A percentile compares a stretch with the other conserved stretches of the same genome.
Evolutionary conservation across 2,888 invertebrate genomes (phyloP).

Genomic region (Diadegma fenestrale): DNA sequence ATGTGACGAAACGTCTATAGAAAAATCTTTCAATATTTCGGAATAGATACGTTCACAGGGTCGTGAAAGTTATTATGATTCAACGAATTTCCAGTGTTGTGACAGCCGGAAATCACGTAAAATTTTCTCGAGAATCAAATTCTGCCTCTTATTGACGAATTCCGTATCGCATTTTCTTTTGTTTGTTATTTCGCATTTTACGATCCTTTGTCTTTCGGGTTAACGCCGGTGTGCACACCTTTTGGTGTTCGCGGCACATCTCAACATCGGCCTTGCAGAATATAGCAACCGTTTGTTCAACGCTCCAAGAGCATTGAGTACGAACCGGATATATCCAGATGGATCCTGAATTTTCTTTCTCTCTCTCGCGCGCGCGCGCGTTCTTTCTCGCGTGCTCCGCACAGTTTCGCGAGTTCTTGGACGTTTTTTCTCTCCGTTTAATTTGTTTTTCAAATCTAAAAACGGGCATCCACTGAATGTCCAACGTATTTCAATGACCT

Average conservation of each 20-base stretch:
- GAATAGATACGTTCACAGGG: background rate
- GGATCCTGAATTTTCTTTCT: slow-evolving; percentile 67
- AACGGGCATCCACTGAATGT: slow-evolving; percentile 20
- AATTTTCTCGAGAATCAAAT: background rate
- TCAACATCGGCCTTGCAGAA: slow-evolving; percentile 55
- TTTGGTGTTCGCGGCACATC: slow-evolving; percentile 31
- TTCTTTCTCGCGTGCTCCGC: slow-evolving; percentile 55
- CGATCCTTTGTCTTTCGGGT: slow-evolving; percentile 68
- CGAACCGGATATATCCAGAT: slow-evolving; percentile 77
- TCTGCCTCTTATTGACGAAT: background rate
- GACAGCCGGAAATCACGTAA: background rate
- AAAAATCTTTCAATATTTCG: background rate
- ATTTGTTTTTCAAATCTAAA: slow-evolving; percentile 38
- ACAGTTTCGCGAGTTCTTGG: slow-evolving; percentile 45
- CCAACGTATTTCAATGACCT: slow-evolving; percentile 25
- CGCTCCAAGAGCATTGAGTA: slow-evolving; percentile 70
- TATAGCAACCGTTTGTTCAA: slow-evolving; percentile 54
- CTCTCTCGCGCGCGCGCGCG: slow-evolving; percentile 45
- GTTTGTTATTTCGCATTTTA: slow-evolving; percentile 36
- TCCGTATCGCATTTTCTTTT: slow-evolving; percentile 2
- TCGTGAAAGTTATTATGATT: slow-evolving; percentile 1
- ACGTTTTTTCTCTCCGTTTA: slow-evolving; percentile 26
- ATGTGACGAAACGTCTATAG: background rate
- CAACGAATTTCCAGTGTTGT: background rate
- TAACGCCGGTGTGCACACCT: slow-evolving; percentile 41